Conservation (phyloP, 2,888 invertebrate species). For the Ischnus inquisitorius region DNA sequence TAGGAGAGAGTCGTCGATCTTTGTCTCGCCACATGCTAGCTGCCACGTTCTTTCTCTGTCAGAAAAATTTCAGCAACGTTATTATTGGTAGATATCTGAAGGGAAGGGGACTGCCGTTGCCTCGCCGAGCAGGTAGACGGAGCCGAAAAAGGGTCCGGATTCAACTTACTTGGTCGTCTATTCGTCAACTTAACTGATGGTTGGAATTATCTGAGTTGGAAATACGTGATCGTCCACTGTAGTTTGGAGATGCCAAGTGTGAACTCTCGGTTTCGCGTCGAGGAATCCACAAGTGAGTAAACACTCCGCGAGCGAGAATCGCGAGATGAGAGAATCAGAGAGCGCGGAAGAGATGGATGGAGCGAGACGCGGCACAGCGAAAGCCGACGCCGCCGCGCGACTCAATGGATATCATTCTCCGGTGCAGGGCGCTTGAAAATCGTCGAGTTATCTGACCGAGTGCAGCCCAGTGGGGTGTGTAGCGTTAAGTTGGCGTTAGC, state of each 20-base stretch:
- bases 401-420: slow-evolving; percentile 73
- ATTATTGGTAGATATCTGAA: no score
- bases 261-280: slow-evolving; percentile 48
- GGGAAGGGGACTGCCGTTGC: no score
- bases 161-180: no score
- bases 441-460: slow-evolving; percentile 83
- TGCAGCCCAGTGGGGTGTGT: slow-evolving; percentile 82
- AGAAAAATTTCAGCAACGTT: no score
- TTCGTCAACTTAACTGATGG: no score
- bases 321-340: slow-evolving; percentile 61
- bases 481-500: slow-evolving; percentile 83
- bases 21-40: no score
- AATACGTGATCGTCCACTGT: no score
- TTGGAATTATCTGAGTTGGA: no score
- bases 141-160: no score
- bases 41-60: no score
- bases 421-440: slow-evolving; percentile 78
- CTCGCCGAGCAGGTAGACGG: no score
- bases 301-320: slow-evolving; percentile 58
- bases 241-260: not conserved
- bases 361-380: slow-evolving; percentile 52
- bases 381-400: slow-evolving; percentile 49
- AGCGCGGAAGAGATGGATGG: slow-evolving; percentile 54
- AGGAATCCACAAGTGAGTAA: slow-evolving; percentile 78
- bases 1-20: no score